Evolutionary conservation across 2,113 vertebrate genomes (phyloP).

Genomic region (Calyptommatus sinebrachiatus): DNA sequence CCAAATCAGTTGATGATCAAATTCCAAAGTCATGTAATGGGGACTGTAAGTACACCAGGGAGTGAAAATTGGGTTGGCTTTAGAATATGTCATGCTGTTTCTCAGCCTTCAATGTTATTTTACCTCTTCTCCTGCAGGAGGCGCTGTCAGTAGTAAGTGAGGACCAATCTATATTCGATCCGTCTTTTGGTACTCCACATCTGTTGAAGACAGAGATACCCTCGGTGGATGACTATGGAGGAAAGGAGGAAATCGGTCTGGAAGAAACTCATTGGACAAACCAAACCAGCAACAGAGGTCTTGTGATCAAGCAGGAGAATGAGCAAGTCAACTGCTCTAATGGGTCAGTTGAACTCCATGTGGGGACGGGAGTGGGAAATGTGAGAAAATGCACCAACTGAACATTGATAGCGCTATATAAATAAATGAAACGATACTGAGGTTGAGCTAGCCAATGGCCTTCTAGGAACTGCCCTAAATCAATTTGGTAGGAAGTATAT

Average conservation of each 20-base stretch:
- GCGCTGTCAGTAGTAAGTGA: conserved; percentile 81
- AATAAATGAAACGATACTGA: too few relatives aligned
- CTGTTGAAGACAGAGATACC: conserved; percentile 75
- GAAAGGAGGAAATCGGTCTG: conserved; percentile 70
- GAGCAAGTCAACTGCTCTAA: conserved; percentile 80
- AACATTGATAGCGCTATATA: too few relatives aligned
- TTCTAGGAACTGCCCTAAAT: too few relatives aligned
- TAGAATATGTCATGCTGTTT: too few relatives aligned
- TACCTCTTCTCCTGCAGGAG: conserved; percentile 63
- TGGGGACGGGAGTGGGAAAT: background rate
- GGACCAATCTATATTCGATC: conserved; percentile 78
- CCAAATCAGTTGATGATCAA: too few relatives aligned
- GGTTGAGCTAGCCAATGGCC: background rate
- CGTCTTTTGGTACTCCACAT: conserved; percentile 65
- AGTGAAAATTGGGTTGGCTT: too few relatives aligned
- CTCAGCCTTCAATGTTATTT: background rate
- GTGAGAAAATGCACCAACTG: background rate
- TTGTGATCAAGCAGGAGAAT: conserved; percentile 63
- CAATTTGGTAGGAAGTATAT: too few relatives aligned
- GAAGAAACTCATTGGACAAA: conserved; percentile 71
- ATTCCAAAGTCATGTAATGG: too few relatives aligned
- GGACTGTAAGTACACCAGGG: too few relatives aligned
- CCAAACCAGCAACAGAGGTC: conserved; percentile 24
- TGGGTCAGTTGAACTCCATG: conserved; percentile 64
- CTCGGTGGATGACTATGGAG: conserved; percentile 62